phyloP scores from a whole-genome alignment of 2,113 vertebrate genomes.

The Brienomyrus longianalis region DNA sequence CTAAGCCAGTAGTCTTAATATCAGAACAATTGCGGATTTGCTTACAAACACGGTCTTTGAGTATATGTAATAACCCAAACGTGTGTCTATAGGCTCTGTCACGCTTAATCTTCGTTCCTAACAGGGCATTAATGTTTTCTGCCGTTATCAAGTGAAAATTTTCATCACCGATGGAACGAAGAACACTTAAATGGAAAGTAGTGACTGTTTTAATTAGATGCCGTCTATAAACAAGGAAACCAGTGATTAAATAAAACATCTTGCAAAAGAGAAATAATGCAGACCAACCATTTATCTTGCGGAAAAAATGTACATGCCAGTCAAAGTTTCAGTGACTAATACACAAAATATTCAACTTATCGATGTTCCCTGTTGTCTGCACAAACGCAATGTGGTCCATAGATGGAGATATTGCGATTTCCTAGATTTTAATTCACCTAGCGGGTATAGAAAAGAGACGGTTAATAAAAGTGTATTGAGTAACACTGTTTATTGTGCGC shows the following conservation, averaged over 20 bases:
- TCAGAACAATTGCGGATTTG: not conserved
- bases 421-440: not conserved
- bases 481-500: not conserved
- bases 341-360: not conserved
- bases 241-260: not conserved
- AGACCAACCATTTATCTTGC: not conserved
- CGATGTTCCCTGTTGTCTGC: not conserved
- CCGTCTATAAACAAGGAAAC: not conserved
- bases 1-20: not conserved
- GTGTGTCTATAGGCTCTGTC: not conserved
- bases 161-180: not conserved
- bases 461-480: not conserved
- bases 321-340: not conserved
- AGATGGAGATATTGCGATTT: slow-evolving; percentile 11
- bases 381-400: not conserved
- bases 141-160: not conserved
- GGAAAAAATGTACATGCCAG: not conserved
- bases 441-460: not conserved
- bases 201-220: not conserved
- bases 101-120: not conserved
- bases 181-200: not conserved
- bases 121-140: not conserved
- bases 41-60: not conserved
- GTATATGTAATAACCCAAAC: not conserved
- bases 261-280: not conserved